Evolutionary conservation across 92 coral and sea anemone genomes (phyloP), one percentile per base, ranked within the genome.

Genomic region (Parazoanthus darwini): DNA sequence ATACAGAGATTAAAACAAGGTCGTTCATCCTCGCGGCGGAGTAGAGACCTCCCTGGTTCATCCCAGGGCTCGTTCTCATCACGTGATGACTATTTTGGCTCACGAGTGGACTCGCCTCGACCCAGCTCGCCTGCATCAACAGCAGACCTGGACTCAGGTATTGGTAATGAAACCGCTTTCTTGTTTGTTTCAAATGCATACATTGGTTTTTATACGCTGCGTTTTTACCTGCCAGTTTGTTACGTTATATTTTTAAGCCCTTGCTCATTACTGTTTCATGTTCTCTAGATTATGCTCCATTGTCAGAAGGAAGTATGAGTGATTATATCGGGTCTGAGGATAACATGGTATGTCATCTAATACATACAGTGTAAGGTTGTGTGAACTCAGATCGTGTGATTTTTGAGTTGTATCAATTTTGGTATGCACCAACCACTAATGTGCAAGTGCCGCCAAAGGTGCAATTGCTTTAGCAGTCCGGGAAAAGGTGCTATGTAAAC

Each of bases 1-100:
- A 97, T 97, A 56, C 98, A 97, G 84, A 95, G 96, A 70, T 77
- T 94, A 56, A 96, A 95, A 85, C 99, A 97, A 84, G 99, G 98
- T 33, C 98, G 98, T 23, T 92, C 98, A 8, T 93, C 98, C 37
- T 90, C 94, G 11, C 94, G 98, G 74, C 94, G 96, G 84, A 82
- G 87, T 23, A 90, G 98, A 83, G 98, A 95, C 66, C 88, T 91
- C 20, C 92, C 94, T 29, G 93, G 88, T 66, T 90, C 92, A 54
- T 89, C 92, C 29, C 87, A 83, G 54, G 79, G 87, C 75, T 91
- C 91, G 37, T 90, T 91, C 66, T 84, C 88, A 2, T 93, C 91
- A 54, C 88, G 90, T 38, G 96, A 94, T 65, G 88, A 85, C 36
- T 90, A 93, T 54, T 88, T 93, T 16, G 94, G 94, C 46, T 91